A percentile compares a stretch with the other conserved stretches of the same genome.
These are phyloP conservation scores for Eledona agricola DNA, from an alignment of 2,888 invertebrate genomes.

Conservation along the genomic window DNA sequence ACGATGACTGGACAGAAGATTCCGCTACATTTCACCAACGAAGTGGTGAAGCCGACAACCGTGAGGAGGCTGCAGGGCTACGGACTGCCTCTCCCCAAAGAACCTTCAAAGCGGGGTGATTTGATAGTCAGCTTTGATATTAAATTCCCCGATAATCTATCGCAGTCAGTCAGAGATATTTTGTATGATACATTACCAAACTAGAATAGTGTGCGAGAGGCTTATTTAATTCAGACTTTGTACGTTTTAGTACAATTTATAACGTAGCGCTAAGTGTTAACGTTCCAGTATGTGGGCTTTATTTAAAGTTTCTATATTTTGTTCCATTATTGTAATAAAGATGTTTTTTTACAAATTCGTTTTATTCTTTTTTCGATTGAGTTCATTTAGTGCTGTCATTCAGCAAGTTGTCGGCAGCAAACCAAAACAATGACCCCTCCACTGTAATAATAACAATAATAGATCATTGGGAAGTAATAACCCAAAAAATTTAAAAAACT, in stretches of 20 bases:
- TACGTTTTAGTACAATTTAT: conserved; percentile 55
- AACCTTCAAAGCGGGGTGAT: conserved; percentile 89
- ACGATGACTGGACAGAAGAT: conserved; percentile 84
- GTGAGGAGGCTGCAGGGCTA: conserved; percentile 85
- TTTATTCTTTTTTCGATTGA: background rate
- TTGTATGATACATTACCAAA: conserved; percentile 83
- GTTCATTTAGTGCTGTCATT: background rate
- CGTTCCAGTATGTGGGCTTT: too few species aligned
- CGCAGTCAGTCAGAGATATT: conserved; percentile 82
- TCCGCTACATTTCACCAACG: conserved; percentile 75
- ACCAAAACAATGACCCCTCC: too few species aligned
- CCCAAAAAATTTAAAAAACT: too few species aligned
- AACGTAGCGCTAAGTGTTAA: too few species aligned
- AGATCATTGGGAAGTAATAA: too few species aligned
- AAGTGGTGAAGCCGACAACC: conserved; percentile 86
- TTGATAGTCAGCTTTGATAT: conserved; percentile 92
- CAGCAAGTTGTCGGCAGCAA: too few species aligned
- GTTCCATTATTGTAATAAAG: conserved; percentile 12
- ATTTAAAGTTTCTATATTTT: conserved; percentile 2
- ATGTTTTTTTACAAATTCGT: conserved; percentile 7
- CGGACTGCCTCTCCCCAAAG: conserved; percentile 92
- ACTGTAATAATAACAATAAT: too few species aligned
- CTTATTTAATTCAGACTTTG: conserved; percentile 41
- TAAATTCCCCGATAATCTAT: conserved; percentile 84
- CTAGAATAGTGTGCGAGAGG: conserved; percentile 53